These are phyloP conservation scores for Microctonus brassicae DNA, from an alignment of 2,888 invertebrate species.

Conservation along the genomic window DNA sequence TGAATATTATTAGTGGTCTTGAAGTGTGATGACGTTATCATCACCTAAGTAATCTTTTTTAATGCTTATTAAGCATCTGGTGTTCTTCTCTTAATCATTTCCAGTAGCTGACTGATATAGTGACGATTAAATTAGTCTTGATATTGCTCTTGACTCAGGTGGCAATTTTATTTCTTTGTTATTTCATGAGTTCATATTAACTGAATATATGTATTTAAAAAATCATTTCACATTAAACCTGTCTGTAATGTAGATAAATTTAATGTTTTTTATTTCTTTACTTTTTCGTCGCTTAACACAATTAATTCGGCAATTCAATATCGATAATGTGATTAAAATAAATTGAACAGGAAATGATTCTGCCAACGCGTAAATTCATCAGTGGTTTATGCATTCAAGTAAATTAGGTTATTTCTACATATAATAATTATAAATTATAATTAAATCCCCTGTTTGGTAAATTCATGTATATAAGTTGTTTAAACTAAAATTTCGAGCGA, in stretches of 20 bases:
- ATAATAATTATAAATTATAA: neutral
- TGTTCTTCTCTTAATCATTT: neutral
- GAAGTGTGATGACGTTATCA: slow-evolving; percentile 7
- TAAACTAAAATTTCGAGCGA: too few relatives aligned
- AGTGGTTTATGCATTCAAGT: neutral
- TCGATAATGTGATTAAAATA: neutral
- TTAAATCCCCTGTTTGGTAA: neutral
- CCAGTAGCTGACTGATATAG: neutral
- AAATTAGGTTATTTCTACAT: neutral
- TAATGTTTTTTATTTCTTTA: neutral
- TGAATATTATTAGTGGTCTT: neutral
- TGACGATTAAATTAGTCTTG: neutral
- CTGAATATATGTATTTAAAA: neutral
- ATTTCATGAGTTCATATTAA: neutral
- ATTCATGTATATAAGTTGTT: neutral
- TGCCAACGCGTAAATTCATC: neutral
- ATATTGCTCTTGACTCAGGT: neutral
- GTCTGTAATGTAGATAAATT: neutral
- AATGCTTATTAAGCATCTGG: neutral
- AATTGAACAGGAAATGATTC: neutral
- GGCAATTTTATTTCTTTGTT: neutral
- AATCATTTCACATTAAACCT: neutral
- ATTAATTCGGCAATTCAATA: neutral
- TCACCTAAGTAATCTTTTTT: slow-evolving; percentile 6
- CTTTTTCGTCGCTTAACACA: neutral